Percentiles rank a stretch among this genome's conserved stretches.
Evolutionary conservation across 2,888 invertebrate species (phyloP).

Genomic region (Ommatoiulus sabulosus): DNA sequence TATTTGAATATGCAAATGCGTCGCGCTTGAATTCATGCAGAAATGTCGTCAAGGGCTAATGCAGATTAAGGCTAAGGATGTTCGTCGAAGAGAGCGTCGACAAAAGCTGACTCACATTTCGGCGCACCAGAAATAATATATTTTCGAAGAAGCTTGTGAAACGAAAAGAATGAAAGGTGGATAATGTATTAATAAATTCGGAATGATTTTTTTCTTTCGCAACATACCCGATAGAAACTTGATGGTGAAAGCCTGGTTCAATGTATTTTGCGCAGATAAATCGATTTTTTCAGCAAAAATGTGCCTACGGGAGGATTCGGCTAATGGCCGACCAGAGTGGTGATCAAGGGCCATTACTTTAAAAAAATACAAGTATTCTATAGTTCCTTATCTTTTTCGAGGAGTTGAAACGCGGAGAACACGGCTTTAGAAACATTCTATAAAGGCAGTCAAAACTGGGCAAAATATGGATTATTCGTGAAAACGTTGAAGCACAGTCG

Average conservation of each 20-base stretch:
- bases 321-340: not conserved
- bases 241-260: not conserved
- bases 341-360: not conserved
- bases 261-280: not conserved
- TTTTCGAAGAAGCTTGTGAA: no score
- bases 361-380: no score
- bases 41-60: not conserved
- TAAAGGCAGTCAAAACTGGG: no score
- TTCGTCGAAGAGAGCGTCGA: not conserved
- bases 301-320: not conserved
- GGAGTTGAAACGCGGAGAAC: no score
- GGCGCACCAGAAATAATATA: no score
- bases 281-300: not conserved
- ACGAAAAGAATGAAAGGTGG: no score
- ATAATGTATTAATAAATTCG: not conserved
- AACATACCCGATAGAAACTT: not conserved
- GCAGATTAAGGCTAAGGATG: not conserved
- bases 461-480: no score
- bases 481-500: no score
- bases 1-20: constrained; percentile 3
- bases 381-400: no score
- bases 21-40: not conserved
- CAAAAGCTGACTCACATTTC: not conserved
- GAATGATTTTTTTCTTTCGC: not conserved
- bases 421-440: no score